phyloP scores from a whole-genome alignment of 2,888 invertebrate species.

The Dasysyrphus tricinctus region DNA sequence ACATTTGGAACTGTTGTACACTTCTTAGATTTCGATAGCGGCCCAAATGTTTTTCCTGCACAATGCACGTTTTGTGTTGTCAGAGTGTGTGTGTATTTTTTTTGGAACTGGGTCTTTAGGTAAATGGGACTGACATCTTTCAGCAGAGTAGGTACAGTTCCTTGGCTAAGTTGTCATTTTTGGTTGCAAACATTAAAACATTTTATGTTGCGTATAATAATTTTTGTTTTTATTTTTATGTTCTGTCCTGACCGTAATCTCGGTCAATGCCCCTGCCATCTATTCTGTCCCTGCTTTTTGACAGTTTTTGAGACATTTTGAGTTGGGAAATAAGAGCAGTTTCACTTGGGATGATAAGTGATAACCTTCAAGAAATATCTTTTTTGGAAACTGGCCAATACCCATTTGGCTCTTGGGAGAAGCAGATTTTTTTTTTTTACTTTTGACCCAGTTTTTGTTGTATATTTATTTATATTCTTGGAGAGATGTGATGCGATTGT shows the following conservation, averaged over 20 bases:
- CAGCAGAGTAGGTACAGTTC: slow-evolving; percentile 14
- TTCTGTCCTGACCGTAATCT: slow-evolving; percentile 51
- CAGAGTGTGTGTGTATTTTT: background rate
- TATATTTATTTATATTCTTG: background rate
- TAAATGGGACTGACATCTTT: slow-evolving; percentile 68
- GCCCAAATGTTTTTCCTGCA: slow-evolving; percentile 49
- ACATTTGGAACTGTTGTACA: slow-evolving; percentile 42
- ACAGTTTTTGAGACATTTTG: slow-evolving; percentile 35
- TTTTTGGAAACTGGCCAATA: slow-evolving; percentile 52
- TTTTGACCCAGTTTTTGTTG: slow-evolving; percentile 47
- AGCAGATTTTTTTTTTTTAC: slow-evolving; percentile 32
- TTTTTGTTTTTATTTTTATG: slow-evolving; percentile 1
- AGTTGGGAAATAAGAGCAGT: slow-evolving; percentile 21
- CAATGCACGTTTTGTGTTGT: slow-evolving; percentile 46
- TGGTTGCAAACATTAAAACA: slow-evolving; percentile 21
- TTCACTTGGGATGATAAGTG: slow-evolving; percentile 51
- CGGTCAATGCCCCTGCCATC: slow-evolving; percentile 17
- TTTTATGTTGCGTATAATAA: slow-evolving; percentile 47
- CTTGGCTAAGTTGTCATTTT: slow-evolving; percentile 46
- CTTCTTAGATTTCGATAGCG: slow-evolving; percentile 49
- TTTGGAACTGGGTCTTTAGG: slow-evolving; percentile 67
- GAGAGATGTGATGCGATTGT: background rate
- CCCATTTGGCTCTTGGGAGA: slow-evolving; percentile 37
- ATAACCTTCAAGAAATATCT: slow-evolving; percentile 61
- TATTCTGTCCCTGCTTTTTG: slow-evolving; percentile 19